Base-by-base conservation (phyloP, 2,113 vertebrate genomes). In the Dunckerocampus dactyliophorus region DNA sequence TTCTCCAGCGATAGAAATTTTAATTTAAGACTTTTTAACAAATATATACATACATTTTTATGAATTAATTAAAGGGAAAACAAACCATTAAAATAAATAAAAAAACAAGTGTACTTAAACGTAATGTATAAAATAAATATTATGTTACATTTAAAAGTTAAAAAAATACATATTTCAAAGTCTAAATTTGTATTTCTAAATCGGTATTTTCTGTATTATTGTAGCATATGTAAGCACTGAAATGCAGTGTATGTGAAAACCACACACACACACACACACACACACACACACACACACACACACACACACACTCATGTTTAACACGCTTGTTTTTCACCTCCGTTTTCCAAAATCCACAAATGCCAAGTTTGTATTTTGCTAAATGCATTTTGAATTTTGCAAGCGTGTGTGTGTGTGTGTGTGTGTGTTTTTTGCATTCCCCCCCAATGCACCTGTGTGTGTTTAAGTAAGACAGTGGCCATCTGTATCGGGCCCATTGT, bases 391-490 rank as follows among this genome's bases (percentile, higher is more conserved):
- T 20, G 34, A 6, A 56, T 16, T 56, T 21, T 42, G 54, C 37
- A 15, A 6, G 37, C 6, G 20, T 20, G 34, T n/a, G 22, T 59
- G 31, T 16, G 59, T 42, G 47, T 61, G 24, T 61, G 59, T 39
- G 47, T 49, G 14, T 53, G 1, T 37, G 12, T 54, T 16, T 43
- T 65, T 21, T 67, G 21, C 34, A 39, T 79, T 62, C 46, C 34
- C 50, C 60, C 55, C 31, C 53, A 52, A 75, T 67, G 69, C 70
- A 80, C 76, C 69, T 79, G 72, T 85, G 69, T 80, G 67, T 77
- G 63, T 74, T 64, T 69, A 69, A 55, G 65, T 51, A 54, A 59
- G 69, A 72, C 43, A 60, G 43, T 59, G 21, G 45, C 22, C 45
- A 59, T 59, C 39, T 59, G 43, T 59, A 47, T 37, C 12, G n/a